Base-by-base conservation (phyloP, 2,797 vertebrate genomes). In the Phalloptychus januarius region DNA sequence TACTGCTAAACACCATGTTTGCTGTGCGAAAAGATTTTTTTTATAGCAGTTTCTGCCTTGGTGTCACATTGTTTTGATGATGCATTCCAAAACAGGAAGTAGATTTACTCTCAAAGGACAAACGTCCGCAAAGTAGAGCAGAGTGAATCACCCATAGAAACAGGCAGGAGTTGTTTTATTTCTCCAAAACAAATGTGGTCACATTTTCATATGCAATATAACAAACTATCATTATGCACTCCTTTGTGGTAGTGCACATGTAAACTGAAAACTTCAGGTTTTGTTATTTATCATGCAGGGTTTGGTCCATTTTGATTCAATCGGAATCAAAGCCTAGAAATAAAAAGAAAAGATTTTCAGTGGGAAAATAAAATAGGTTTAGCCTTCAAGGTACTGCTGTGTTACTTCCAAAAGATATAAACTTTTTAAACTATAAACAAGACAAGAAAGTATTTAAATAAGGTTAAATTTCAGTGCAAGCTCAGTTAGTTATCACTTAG, bases 21-120 rank as follows among this genome's bases (percentile, higher is more conserved):
- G 25, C 13, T 71, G 42, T 71, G 67, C 65, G n/a, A 42, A 42
- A 69, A 25, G 16, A 67, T 67, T 67, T 67, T 42, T 40, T 65
- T 25, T 71, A 31, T 25, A 71, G 67, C 67, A 70, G 67, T 71
- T 71, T 71, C 25, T 45, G n/a, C 45, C 25, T 44, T 23, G 0
- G 23, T 6, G 67, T 42, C 42, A 71, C 42, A 8, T 42, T 71
- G 67, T n/a, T 71, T 70, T 70, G 23, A 70, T 28, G 67, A 70
- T 71, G 42, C 42, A 71, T 45, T 45, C 3, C 5, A 15, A 15
- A 44, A 18, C 25, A 28, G 67, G 11, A 44, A 70, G 40, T 16
- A 70, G 25, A 28, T 44, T 70, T 44, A 44, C 25, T 44, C 65
- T 67, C 12, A 67, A 65, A 20, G 33, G 63, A 40, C 18, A 8